phyloP scores from a whole-genome alignment of 1,140 invertebrate species.

The Lucilia cuprina region DNA sequence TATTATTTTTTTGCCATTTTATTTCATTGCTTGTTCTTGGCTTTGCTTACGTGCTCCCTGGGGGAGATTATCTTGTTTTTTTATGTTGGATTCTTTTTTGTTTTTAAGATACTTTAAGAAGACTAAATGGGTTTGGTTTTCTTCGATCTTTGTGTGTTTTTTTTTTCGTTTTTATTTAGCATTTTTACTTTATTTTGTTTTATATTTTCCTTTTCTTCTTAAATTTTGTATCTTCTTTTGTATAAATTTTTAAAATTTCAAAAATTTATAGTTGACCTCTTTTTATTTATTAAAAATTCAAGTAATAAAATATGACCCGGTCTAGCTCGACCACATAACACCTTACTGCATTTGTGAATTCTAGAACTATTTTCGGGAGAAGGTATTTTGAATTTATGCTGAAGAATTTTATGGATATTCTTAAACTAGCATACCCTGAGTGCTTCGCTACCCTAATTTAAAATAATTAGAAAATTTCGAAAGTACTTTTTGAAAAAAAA shows the following conservation, averaged over 20 bases:
- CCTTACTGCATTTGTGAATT: no score
- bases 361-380: no score
- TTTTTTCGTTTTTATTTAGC: no score
- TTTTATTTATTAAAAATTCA: background rate
- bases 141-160: background rate
- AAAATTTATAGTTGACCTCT: background rate
- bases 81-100: slow-evolving; percentile 11
- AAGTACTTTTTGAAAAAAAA: no score
- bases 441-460: no score
- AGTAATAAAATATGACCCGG: background rate
- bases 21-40: no score
- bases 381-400: no score
- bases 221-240: background rate
- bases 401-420: no score
- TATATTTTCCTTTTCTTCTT: background rate
- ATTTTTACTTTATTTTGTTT: background rate
- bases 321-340: no score
- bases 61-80: background rate
- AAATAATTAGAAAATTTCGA: no score
- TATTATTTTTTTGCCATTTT: background rate
- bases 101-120: slow-evolving; percentile 5
- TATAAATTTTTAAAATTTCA: background rate
- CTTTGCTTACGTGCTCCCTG: slow-evolving; percentile 9
- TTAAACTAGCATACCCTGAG: no score
- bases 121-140: slow-evolving; percentile 2